Percentiles rank a stretch among this genome's conserved stretches.
Evolutionary conservation across 2,888 invertebrate genomes (phyloP).

Genomic region (Xylota sylvarum): DNA sequence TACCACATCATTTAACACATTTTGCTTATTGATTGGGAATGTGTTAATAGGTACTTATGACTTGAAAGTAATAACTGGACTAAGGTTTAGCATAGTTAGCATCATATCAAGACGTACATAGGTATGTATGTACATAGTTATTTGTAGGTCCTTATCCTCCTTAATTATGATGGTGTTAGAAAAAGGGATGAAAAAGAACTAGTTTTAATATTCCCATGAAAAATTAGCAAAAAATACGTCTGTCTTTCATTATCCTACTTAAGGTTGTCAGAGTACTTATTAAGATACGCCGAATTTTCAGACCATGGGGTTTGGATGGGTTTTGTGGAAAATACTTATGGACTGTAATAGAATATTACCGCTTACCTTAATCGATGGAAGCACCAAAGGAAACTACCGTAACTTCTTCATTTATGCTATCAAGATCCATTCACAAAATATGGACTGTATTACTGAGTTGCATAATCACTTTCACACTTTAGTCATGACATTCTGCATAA

Average conservation of each 20-base stretch:
- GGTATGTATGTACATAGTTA: not conserved
- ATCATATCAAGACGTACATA: not conserved
- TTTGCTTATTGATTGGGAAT: not conserved
- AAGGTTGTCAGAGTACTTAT: not conserved
- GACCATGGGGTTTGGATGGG: not conserved
- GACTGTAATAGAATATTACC: constrained; percentile 16
- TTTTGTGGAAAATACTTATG: not conserved
- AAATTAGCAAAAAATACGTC: not conserved
- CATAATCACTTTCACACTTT: constrained; percentile 1
- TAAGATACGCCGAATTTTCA: not conserved
- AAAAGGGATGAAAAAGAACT: not conserved
- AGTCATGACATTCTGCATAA: constrained; percentile 33
- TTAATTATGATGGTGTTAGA: not conserved
- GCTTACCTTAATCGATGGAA: not conserved
- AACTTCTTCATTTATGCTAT: not conserved
- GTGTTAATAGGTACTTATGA: not conserved
- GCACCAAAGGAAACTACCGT: not conserved
- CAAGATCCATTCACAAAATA: not conserved
- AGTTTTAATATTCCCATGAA: constrained; percentile 1
- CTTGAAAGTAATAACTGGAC: constrained; percentile 18
- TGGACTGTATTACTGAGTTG: not conserved
- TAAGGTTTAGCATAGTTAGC: constrained; percentile 10
- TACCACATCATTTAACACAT: constrained; percentile 9
- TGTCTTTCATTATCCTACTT: not conserved
- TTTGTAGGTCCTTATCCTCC: not conserved